These are phyloP conservation scores for Caenorhabditis becei DNA, from an alignment of 2,888 invertebrate genomes.

Conservation along the genomic window DNA sequence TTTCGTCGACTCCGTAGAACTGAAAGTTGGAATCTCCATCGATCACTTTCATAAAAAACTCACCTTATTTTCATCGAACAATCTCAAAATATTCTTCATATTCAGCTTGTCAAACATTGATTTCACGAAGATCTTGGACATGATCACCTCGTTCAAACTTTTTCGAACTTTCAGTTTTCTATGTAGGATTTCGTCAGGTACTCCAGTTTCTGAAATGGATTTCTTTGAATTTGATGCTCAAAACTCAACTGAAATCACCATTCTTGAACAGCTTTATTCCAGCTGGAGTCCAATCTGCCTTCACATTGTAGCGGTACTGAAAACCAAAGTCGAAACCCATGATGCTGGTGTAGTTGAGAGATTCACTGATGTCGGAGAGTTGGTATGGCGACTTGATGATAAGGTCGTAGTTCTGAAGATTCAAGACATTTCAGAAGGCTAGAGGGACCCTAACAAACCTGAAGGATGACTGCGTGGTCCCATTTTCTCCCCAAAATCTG, in stretches of 20 bases:
- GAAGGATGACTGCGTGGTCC: slow-evolving; percentile 49
- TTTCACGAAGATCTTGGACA: slow-evolving; percentile 53
- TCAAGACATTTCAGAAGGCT: too few species aligned
- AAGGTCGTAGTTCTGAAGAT: slow-evolving; percentile 53
- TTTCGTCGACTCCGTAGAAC: slow-evolving; percentile 59
- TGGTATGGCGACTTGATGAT: slow-evolving; percentile 50
- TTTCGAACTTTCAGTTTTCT: slow-evolving; percentile 38
- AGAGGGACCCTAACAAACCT: slow-evolving; percentile 11
- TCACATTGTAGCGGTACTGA: slow-evolving; percentile 32
- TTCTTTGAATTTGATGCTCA: too few species aligned
- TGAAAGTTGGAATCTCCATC: slow-evolving; percentile 9
- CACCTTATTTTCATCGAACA: slow-evolving; percentile 49
- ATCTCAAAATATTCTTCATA: slow-evolving; percentile 34
- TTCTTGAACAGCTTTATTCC: slow-evolving; percentile 54
- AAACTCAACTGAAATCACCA: too few species aligned
- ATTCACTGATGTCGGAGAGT: slow-evolving; percentile 49
- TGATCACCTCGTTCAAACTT: slow-evolving; percentile 53
- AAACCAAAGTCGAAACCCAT: slow-evolving; percentile 59
- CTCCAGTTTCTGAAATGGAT: slow-evolving; percentile 36
- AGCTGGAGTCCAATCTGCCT: slow-evolving; percentile 56
- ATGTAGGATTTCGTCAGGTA: slow-evolving; percentile 39
- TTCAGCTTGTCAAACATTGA: slow-evolving; percentile 56
- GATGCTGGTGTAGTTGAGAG: slow-evolving; percentile 50
- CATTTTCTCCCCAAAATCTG: slow-evolving; percentile 35
- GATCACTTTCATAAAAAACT: neutral